A percentile compares a stretch with the other conserved stretches of the same genome.
Evolutionary conservation across 2,888 invertebrate species (phyloP).

Genomic region (Falcaria lacertinaria): DNA sequence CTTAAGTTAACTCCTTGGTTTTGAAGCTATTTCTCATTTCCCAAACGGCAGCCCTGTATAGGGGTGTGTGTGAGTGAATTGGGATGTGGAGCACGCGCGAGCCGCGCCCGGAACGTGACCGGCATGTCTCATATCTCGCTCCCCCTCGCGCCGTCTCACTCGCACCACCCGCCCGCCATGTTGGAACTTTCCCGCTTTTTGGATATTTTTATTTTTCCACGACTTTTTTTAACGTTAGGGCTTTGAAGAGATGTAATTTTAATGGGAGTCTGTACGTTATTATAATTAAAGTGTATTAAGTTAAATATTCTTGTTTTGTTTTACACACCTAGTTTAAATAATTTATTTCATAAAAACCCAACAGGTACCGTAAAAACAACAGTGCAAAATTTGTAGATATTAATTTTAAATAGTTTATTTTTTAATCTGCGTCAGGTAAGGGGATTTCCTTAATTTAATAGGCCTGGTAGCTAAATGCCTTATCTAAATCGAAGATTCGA

Average conservation of each 20-base stretch:
- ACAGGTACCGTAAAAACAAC: too few relatives aligned
- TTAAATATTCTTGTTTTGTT: not conserved
- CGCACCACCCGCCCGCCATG: constrained; percentile 68
- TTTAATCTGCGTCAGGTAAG: too few relatives aligned
- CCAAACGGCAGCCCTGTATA: constrained; percentile 11
- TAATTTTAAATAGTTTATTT: too few relatives aligned
- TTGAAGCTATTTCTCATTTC: not conserved
- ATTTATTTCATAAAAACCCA: too few relatives aligned
- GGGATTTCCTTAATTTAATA: too few relatives aligned
- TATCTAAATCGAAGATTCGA: too few relatives aligned
- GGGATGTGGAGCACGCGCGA: constrained; percentile 75
- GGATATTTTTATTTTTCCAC: constrained; percentile 49
- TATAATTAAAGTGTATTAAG: too few relatives aligned
- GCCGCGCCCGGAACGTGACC: constrained; percentile 76
- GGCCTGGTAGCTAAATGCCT: too few relatives aligned
- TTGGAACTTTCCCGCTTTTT: constrained; percentile 75
- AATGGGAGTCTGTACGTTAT: constrained; percentile 9
- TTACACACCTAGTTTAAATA: too few relatives aligned
- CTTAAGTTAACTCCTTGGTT: not conserved
- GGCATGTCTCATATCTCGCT: constrained; percentile 75
- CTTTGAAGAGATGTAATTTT: constrained; percentile 4
- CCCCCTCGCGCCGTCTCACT: constrained; percentile 67
- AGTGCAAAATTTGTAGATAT: too few relatives aligned
- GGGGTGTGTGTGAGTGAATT: constrained; percentile 67
- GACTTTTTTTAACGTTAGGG: constrained; percentile 2